Evolutionary conservation across 2,113 vertebrate genomes (phyloP), one percentile per base, ranked within the genome.

Genomic region (Seriola dumerili): DNA sequence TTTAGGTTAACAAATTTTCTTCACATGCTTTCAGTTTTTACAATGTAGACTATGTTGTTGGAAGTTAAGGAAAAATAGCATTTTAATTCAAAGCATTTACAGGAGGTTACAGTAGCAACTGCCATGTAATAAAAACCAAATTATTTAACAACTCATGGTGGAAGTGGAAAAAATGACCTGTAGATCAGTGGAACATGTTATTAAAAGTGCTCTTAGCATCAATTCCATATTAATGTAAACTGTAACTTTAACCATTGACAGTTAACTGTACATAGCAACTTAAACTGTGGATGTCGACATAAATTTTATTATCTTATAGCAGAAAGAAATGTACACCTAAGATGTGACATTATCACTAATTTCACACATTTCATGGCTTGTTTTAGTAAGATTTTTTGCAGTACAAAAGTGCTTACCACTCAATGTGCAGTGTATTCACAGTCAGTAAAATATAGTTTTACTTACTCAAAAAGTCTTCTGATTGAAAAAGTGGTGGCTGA

Each of bases 391-490:
- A 40, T 23, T 59, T 42, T 42, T 42, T 58, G 46, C 16, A 34
- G 25, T 66, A 81, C 14, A 70, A 83, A 88, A 69, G 32, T 72
- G 34, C 38, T 61, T 62, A 50, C 5, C 14, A 46, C 14, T 70
- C 32, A 59, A 63, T 69, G 23, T 19, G 44, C n/a, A 82, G 13
- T 44, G 19, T 13, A 25, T 72, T 87, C 34, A 84, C 72, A 76
- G 42, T 71, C 70, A 74, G 21, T 36, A 66, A 70, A 65, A 75
- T 72, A 71, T 61, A 67, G 12, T 19, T 38, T 67, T 11, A 80
- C 11, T 29, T 64, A 11, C 46, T 68, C 16, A 44, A 52, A 42
- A 66, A 54, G 42, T 42, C 21, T 50, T 29, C 5, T n/a, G 34
- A 19, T 50, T 54, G 1, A 63, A 66, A 66, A 38, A 59, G 32